Base-by-base conservation (phyloP, 1,140 invertebrate genomes). In the Brachionus manjavacas region DNA sequence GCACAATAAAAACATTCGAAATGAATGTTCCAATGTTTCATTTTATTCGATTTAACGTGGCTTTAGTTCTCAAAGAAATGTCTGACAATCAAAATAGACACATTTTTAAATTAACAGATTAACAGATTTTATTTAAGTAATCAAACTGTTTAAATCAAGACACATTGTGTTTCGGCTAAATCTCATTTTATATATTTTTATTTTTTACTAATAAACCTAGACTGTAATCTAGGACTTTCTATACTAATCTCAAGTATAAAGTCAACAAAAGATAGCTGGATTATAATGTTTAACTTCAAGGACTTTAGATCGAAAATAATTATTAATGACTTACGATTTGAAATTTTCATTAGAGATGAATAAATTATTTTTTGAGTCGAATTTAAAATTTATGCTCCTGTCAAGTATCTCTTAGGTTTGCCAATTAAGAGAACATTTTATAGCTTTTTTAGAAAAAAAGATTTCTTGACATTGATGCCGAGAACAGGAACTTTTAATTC, bases 41-140 rank as follows among this genome's bases (percentile, higher is more conserved):
- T 64, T n/a, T 23, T 11, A 16, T 81, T 64, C 55, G 79, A 31
- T 81, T 46, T 46, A 81, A 81, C 25, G 20, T 68, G 4, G 79
- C 79, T 20, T 43, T 64, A 9, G 64, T 81, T 20, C 52, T 81
- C 11, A 81, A 81, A n/a, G 79, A 81, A 46, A 81, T 81, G 52
- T 39, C 25, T 60, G 79, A 81, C 20, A 11, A 60, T 16, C 31
- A 35, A 12, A 68, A 64, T 39, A 35, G 25, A 39, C 79, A 68
- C 28, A 35, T 64, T 35, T 81, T 81, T 68, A 81, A 43, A 35
- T 25, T 81, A 20, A 39, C 16, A 41, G 79, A 81, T 8, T 41
- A 64, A 80, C n/a, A n/a, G 9, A 80, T 8, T 41, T 39, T 72
- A 4, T 16, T 72, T 41, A n/a, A 16, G 31, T 20, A 2, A 20